These are phyloP conservation scores for Rousettus madagascariensis DNA, from an alignment of 2,797 vertebrate genomes.

Conservation along the genomic window DNA sequence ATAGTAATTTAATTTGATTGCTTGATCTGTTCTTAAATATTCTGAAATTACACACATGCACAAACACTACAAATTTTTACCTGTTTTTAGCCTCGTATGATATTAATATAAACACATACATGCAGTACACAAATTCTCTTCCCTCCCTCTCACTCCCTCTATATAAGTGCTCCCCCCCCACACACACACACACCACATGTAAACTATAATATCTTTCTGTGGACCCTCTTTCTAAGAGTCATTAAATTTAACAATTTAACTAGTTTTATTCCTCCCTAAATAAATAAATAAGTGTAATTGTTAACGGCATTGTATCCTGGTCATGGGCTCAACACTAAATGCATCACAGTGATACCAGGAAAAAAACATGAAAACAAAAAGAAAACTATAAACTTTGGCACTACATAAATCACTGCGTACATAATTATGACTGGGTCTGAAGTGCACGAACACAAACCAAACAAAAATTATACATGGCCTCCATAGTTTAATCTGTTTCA, in stretches of 20 bases:
- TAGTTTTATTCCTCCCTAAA: background rate
- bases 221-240: background rate
- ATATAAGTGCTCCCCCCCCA: background rate
- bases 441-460: background rate
- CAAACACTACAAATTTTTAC: background rate
- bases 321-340: background rate
- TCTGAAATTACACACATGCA: slow-evolving; percentile 27
- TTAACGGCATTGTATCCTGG: background rate
- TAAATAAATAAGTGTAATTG: background rate
- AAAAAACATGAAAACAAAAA: background rate
- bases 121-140: background rate
- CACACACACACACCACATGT: background rate
- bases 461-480: background rate
- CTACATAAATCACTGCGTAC: background rate
- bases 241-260: background rate
- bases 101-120: background rate
- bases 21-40: slow-evolving; percentile 14
- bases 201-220: background rate
- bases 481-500: background rate
- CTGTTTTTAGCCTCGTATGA: background rate
- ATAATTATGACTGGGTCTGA: background rate
- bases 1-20: slow-evolving; percentile 7
- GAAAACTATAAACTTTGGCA: background rate
- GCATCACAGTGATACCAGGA: background rate
- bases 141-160: background rate